A percentile compares a stretch with the other conserved stretches of the same genome.
Evolutionary conservation across 2,888 invertebrate genomes (phyloP).

Genomic region (Rhodophaea formosa): DNA sequence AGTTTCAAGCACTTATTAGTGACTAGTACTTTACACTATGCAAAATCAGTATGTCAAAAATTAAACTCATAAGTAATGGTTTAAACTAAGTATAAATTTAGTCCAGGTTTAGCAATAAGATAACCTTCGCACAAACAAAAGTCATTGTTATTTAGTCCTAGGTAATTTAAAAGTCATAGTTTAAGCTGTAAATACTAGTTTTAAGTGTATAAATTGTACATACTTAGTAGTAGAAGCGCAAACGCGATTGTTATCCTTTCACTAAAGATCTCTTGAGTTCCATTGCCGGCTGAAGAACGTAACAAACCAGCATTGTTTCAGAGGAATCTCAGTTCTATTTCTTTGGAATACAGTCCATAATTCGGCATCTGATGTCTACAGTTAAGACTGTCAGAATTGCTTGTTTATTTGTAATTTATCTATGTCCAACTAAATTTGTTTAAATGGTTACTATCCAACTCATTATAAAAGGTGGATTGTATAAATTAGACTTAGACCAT

Average conservation of each 20-base stretch:
- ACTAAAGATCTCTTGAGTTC: conserved; percentile 80
- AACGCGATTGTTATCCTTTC: conserved; percentile 79
- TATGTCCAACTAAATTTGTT: no score
- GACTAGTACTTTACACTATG: no score
- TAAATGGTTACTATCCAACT: no score
- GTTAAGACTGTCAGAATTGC: not conserved
- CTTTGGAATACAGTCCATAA: conserved; percentile 26
- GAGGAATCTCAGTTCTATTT: conserved; percentile 35
- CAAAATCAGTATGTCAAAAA: no score
- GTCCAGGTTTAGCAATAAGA: conserved; percentile 1
- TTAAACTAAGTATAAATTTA: not conserved
- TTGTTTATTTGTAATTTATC: not conserved
- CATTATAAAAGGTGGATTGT: no score
- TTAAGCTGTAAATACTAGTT: conserved; percentile 46
- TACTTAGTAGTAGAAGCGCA: conserved; percentile 51
- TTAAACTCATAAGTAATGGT: no score
- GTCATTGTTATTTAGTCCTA: conserved; percentile 72
- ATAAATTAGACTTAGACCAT: no score
- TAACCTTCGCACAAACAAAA: conserved; percentile 44
- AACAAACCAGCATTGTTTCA: conserved; percentile 60
- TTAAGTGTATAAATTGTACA: conserved; percentile 40
- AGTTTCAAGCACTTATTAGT: no score
- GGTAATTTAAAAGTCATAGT: conserved; percentile 72
- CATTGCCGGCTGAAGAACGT: conserved; percentile 68
- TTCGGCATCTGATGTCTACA: not conserved